Percentiles rank a stretch among this genome's conserved stretches.
These are phyloP conservation scores for Tangachromis dhanisi DNA, from an alignment of 2,113 vertebrate genomes.

Conservation along the genomic window DNA sequence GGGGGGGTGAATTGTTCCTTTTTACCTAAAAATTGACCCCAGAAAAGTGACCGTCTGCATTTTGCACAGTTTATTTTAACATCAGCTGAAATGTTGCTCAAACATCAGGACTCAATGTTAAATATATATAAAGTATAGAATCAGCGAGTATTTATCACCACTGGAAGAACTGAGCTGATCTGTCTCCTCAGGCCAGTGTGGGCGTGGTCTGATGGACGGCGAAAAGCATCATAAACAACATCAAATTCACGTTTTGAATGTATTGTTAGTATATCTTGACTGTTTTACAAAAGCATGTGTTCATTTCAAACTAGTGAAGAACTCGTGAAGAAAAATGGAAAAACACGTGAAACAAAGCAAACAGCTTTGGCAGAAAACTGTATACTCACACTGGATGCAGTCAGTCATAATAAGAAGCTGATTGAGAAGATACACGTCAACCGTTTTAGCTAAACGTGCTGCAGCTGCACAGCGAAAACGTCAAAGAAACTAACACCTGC, in stretches of 20 bases:
- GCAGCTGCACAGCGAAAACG: not conserved
- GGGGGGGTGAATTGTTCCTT: not conserved
- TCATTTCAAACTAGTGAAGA: not conserved
- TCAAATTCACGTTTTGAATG: not conserved
- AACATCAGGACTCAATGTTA: not conserved
- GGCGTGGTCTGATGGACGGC: accelerated
- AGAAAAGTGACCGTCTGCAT: not conserved
- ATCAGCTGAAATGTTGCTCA: not conserved
- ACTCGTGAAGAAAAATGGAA: not conserved
- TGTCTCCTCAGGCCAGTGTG: accelerated
- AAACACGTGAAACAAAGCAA: not conserved
- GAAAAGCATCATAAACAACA: not conserved
- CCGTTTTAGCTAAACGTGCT: not conserved
- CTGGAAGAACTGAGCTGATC: not conserved
- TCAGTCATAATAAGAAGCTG: not conserved
- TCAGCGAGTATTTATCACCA: not conserved
- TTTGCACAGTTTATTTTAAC: not conserved
- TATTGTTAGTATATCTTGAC: not conserved
- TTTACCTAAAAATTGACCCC: not conserved
- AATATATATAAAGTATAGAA: not conserved
- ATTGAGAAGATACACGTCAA: not conserved
- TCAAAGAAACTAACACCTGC: not conserved
- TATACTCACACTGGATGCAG: not conserved
- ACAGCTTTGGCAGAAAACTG: not conserved
- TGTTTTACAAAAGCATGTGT: not conserved